Conservation (phyloP, 2,113 vertebrate genomes). For the Apodemus sylvaticus region DNA sequence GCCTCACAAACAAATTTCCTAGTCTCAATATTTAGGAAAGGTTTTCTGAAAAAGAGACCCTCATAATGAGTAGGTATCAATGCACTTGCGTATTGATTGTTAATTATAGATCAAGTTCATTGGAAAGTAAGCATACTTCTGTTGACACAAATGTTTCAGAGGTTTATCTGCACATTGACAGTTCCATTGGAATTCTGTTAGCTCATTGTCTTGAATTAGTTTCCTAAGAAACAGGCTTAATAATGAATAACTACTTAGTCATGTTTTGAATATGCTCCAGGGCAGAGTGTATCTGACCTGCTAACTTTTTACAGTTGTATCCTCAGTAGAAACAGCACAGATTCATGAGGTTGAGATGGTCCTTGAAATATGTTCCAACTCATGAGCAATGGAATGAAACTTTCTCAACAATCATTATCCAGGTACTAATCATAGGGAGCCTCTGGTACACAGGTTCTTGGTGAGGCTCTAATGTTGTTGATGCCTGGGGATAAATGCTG, state of each 20-base stretch:
- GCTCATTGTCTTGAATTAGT: neutral
- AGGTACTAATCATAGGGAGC: neutral
- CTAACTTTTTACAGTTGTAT: neutral
- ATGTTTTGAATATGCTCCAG: neutral
- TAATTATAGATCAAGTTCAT: neutral
- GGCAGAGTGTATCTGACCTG: neutral
- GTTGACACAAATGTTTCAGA: neutral
- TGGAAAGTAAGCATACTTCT: neutral
- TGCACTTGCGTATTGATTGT: neutral
- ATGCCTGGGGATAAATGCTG: neutral
- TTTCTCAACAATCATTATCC: neutral
- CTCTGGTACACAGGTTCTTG: neutral
- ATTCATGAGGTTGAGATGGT: neutral
- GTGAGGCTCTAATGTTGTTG: neutral
- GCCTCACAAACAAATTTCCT: neutral
- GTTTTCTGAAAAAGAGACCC: neutral
- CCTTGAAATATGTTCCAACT: neutral
- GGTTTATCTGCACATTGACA: neutral
- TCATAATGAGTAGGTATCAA: neutral
- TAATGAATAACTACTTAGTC: neutral
- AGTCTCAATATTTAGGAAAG: neutral
- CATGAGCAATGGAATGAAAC: neutral
- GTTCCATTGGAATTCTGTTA: neutral
- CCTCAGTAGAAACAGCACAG: neutral
- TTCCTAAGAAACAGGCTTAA: neutral